A percentile compares a stretch with the other conserved stretches of the same genome.
These are phyloP conservation scores for Cryptophagus acutangulus DNA, from an alignment of 2,888 invertebrate species.

Conservation along the genomic window DNA sequence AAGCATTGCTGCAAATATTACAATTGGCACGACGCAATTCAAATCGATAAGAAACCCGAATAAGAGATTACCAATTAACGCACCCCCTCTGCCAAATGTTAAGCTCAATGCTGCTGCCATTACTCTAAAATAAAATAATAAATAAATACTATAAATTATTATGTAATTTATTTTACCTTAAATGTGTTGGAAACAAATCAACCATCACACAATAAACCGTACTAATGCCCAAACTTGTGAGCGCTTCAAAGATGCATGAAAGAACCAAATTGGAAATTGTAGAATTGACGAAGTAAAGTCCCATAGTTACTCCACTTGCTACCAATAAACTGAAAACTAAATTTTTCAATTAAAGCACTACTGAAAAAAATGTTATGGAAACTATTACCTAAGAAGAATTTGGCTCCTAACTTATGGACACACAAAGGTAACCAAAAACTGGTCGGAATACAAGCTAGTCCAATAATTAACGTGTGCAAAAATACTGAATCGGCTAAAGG, in stretches of 20 bases:
- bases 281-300: conserved; percentile 69
- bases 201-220: conserved; percentile 77
- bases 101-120: conserved; percentile 77
- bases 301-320: conserved; percentile 68
- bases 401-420: conserved; percentile 73
- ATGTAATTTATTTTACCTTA: conserved; percentile 55
- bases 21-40: conserved; percentile 71
- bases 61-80: conserved; percentile 68
- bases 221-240: conserved; percentile 75
- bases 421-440: conserved; percentile 74
- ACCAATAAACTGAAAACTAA: conserved; percentile 71
- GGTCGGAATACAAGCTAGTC: conserved; percentile 74
- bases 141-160: neutral
- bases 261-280: conserved; percentile 67
- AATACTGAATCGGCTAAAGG: conserved; percentile 65
- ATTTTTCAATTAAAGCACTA: conserved; percentile 7
- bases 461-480: conserved; percentile 72
- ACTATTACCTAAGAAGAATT: conserved; percentile 77
- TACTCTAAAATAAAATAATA: conserved; percentile 54
- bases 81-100: conserved; percentile 74
- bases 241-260: conserved; percentile 74
- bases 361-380: conserved; percentile 22
- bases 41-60: conserved; percentile 77
- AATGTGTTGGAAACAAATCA: conserved; percentile 76
- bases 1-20: conserved; percentile 67